Base-by-base conservation (phyloP, 2,888 invertebrate genomes). In the Ophonus ardosiacus region DNA sequence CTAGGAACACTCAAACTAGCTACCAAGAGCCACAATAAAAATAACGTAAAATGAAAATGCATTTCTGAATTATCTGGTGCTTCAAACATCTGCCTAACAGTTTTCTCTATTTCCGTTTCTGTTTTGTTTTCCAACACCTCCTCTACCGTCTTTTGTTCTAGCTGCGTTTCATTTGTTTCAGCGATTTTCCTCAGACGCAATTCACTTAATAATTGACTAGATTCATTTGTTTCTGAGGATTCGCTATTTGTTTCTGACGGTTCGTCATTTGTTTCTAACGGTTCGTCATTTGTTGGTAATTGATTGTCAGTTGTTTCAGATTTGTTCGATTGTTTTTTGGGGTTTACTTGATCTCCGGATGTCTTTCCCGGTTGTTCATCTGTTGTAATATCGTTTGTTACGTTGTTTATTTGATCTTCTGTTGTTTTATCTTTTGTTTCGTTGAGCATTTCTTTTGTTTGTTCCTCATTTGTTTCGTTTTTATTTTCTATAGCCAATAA, bases 21-120 rank as follows among this genome's bases (percentile, higher is more conserved):
- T 40, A 95, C 92, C 15, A 94, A 89, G 81, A 94, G 89, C 93
- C 96, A 95, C 87, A 97, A 89, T 80, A 95, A 91, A 88, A 97
- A 95, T 88, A 96, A 90, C 85, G 95, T 93, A 88, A 96, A 93
- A 89, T 97, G 96, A 90, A 96, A 96, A 89, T 96, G 93, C 87
- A 96, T 92, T 87, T 92, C 92, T 86, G 91, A 87, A 65, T 88
- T 87, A 86, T 87, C 86, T 71, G 87, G 71, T 2, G 71, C 71
- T 43, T 74, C 71, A 18, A 74, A 74, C 71, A 74, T 74, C 40
- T 74, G 71, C 43, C 40, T 40, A 17, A 74, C 43, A 10, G 71
- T 74, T 74, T 74, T 74, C 7, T 74, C 18, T 0, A 74, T 40
- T 0, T 71, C 43, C 6, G 65, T 78, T 76, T 85, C 80, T 43